Base-by-base conservation (phyloP, 2,888 invertebrate genomes). In the Acleris cristana region DNA sequence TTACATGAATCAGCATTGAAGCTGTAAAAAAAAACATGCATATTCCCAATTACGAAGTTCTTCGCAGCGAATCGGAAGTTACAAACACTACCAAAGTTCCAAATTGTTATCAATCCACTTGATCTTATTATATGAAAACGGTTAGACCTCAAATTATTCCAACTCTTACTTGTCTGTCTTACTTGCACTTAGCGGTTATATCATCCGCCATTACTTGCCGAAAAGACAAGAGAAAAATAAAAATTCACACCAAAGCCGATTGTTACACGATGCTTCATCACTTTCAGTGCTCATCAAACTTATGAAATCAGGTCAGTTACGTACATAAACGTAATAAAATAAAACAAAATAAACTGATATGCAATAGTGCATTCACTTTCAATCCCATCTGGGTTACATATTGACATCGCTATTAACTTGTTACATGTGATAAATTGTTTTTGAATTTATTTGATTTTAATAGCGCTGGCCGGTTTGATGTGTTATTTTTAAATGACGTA, bases 321-420 rank as follows among this genome's bases (percentile, higher is more conserved):
- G 61, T 52, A 61, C 45, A 54, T 56, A 45, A 52, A 57, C 21
- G 62, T 62, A 62, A 67, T 54, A 60, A 23, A 58, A 64, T 45
- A 62, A 66, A 56, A 63, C 49, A 62, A 67, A 67, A 67, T 67
- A 65, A 66, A 61, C 48, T n/a, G 62, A 63, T 67, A 67, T 67
- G 67, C 67, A 67, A 67, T 53, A 65, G 34, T 58, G 67, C 67
- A 67, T 67, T 67, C 67, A 67, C 67, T 67, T 63, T 67, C 30
- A 40, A 40, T 58, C 45, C 16, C 16, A 56, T 57, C 26, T 61
- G 51, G 56, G 56, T 62, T 62, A 61, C 66, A 62, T 57, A 66
- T 62, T 66, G 66, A 66, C 61, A 57, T 62, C 52, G 56, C 56
- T 52, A 66, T 66, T 26, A 45, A n/a, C 51, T 56, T 12, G 49